Percentiles rank a stretch among this genome's conserved stretches.
phyloP scores from a whole-genome alignment of 2,888 invertebrate species.

The Odontocerum albicorne region DNA sequence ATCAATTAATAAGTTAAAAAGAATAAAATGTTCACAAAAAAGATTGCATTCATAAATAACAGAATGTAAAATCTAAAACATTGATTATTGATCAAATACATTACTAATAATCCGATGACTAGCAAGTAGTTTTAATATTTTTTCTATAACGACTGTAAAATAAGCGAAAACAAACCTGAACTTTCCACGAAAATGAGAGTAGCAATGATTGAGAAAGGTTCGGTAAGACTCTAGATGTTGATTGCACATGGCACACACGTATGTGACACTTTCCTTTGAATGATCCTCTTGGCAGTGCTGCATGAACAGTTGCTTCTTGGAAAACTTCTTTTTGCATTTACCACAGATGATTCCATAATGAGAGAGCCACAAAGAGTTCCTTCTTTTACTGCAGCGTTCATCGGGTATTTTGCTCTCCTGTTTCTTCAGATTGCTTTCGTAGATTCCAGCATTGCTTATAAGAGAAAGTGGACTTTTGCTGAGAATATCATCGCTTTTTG shows the following conservation, averaged over 20 bases:
- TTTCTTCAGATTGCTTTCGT: background rate
- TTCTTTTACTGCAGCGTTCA: background rate
- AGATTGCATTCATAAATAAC: too few species aligned
- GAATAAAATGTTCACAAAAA: too few species aligned
- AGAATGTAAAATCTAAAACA: too few species aligned
- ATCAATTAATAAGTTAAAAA: too few species aligned
- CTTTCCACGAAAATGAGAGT: slow-evolving; percentile 6
- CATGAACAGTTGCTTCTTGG: background rate
- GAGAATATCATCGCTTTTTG: background rate
- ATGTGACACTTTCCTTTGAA: background rate
- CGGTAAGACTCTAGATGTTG: background rate
- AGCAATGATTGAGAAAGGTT: slow-evolving; percentile 11
- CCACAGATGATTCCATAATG: slow-evolving; percentile 8
- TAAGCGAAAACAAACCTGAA: too few species aligned
- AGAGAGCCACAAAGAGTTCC: slow-evolving; percentile 3
- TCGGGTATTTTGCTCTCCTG: background rate
- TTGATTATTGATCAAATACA: too few species aligned
- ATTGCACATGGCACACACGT: slow-evolving; percentile 13
- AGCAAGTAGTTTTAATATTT: too few species aligned
- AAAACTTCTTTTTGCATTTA: slow-evolving; percentile 10
- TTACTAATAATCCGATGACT: too few species aligned
- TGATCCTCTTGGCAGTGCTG: background rate
- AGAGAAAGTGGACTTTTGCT: too few species aligned
- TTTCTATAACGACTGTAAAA: too few species aligned
- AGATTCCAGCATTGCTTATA: background rate